These are phyloP conservation scores for Synanthedon vespiformis DNA, from an alignment of 2,888 invertebrate genomes.

Conservation along the genomic window DNA sequence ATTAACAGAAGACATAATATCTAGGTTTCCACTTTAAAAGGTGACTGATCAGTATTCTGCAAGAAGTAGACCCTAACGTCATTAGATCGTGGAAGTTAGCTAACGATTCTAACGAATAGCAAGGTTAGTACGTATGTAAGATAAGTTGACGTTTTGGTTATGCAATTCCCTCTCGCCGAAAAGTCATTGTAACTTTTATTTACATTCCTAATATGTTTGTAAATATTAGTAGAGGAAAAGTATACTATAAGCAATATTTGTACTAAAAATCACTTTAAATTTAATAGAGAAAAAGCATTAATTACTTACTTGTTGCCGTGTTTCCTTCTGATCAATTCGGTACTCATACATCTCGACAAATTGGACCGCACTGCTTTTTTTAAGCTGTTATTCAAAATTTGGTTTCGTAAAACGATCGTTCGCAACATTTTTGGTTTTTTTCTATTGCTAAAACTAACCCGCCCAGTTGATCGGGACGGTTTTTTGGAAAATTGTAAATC, in stretches of 20 bases:
- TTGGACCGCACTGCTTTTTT: slow-evolving; percentile 72
- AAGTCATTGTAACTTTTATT: neutral
- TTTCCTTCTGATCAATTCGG: slow-evolving; percentile 73
- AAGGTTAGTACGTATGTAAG: slow-evolving; percentile 30
- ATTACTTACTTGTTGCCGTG: slow-evolving; percentile 69
- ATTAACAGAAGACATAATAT: too few species aligned
- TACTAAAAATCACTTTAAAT: too few species aligned
- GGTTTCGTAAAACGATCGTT: slow-evolving; percentile 78
- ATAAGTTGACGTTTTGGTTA: slow-evolving; percentile 59
- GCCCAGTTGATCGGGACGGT: slow-evolving; percentile 55
- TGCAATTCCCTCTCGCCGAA: slow-evolving; percentile 41
- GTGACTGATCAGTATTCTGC: too few species aligned
- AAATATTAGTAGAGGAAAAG: too few species aligned
- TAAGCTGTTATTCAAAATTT: slow-evolving; percentile 73
- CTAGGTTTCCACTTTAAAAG: too few species aligned
- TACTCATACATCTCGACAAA: slow-evolving; percentile 70
- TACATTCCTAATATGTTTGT: neutral
- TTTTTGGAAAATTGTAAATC: slow-evolving; percentile 35
- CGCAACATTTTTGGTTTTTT: slow-evolving; percentile 74
- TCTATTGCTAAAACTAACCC: slow-evolving; percentile 35
- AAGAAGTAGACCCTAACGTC: too few species aligned
- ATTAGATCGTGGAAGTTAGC: too few species aligned
- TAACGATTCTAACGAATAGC: slow-evolving; percentile 9
- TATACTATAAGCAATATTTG: too few species aligned
- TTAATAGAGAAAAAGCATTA: slow-evolving; percentile 3